These are phyloP conservation scores for Micromussa lordhowensis DNA, from an alignment of 92 coral and sea anemone genomes.

Conservation along the genomic window DNA sequence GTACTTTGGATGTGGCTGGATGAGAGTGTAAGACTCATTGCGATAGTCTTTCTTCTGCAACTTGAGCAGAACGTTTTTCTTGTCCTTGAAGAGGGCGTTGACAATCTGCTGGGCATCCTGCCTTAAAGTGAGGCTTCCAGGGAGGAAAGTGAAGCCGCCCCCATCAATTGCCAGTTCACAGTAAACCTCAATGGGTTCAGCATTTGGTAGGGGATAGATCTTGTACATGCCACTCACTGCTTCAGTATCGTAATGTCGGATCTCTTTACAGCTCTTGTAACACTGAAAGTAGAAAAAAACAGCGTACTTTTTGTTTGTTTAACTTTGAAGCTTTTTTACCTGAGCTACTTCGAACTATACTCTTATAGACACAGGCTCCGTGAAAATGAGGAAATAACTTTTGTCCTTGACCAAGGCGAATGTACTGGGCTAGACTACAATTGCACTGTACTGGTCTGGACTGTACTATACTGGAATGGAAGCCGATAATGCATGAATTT, in stretches of 20 bases:
- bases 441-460: too few species aligned
- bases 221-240: neutral
- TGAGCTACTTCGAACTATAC: neutral
- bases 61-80: conserved; percentile 50
- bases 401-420: too few species aligned
- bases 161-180: conserved; percentile 67
- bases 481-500: too few species aligned
- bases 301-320: too few species aligned
- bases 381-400: too few species aligned
- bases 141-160: conserved; percentile 65
- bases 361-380: too few species aligned
- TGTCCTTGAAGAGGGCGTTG: conserved; percentile 56
- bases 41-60: conserved; percentile 43
- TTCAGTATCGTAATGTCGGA: neutral
- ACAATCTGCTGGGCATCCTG: conserved; percentile 11
- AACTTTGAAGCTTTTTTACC: neutral
- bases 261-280: neutral
- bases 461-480: too few species aligned
- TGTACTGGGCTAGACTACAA: too few species aligned
- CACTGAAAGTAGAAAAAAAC: neutral
- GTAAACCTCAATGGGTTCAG: conserved; percentile 32
- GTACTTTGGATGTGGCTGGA: conserved; percentile 14
- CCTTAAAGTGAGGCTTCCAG: conserved; percentile 34
- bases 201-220: neutral
- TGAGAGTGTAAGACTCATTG: conserved; percentile 41